A percentile compares a stretch with the other conserved stretches of the same genome.
Conservation (phyloP, 2,113 vertebrate genomes). For the Campylorhamphus procurvoides region DNA sequence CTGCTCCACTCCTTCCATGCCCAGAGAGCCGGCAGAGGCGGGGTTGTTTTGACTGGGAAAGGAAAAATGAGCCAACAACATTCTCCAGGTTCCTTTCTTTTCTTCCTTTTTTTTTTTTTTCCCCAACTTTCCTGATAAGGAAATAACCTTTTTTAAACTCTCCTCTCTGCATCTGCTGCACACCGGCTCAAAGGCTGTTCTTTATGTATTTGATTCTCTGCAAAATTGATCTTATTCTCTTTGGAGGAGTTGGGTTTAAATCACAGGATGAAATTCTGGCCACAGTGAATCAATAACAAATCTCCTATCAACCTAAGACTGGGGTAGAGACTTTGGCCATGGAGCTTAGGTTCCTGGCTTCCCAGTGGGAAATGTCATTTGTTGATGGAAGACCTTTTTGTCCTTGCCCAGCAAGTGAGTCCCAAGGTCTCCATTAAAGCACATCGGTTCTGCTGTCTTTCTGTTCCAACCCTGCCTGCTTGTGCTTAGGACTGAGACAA, state of each 20-base stretch:
- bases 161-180: neutral
- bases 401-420: rapidly evolving
- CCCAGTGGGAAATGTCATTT: neutral
- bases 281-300: slow-evolving; percentile 55
- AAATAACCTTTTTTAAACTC: neutral
- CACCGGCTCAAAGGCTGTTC: slow-evolving; percentile 40
- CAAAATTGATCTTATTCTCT: slow-evolving; percentile 70
- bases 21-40: neutral
- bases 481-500: neutral
- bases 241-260: slow-evolving; percentile 67
- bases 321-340: neutral
- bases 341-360: neutral
- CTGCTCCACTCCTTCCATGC: neutral
- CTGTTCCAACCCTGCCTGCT: neutral
- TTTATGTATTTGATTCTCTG: slow-evolving; percentile 63
- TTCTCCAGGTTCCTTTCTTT: neutral
- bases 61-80: slow-evolving; percentile 36
- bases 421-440: neutral
- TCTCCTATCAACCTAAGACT: neutral
- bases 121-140: neutral
- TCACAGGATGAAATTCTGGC: slow-evolving; percentile 54
- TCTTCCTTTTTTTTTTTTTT: neutral
- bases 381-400: neutral
- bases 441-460: neutral
- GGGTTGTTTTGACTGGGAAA: slow-evolving; percentile 38